Evolutionary conservation across 2,113 vertebrate species (phyloP), one percentile per base, ranked within the genome.

Genomic region (Nycticorax nycticorax): DNA sequence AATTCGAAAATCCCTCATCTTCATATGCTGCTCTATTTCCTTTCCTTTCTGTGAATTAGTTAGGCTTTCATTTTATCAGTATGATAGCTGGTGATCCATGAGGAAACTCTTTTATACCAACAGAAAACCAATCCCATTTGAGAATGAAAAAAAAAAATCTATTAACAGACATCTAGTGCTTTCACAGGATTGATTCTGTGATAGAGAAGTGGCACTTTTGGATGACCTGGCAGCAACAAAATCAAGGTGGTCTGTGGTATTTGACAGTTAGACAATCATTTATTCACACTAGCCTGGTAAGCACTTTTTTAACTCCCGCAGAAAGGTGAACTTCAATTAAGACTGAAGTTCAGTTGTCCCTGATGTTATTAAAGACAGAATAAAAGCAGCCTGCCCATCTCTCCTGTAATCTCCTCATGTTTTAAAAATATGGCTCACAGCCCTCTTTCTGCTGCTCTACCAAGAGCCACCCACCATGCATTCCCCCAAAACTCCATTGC

Each of bases 221-320:
- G 81, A 92, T 93, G 85, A 89, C 90, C 91, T 71, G 74, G 90
- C 75, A 89, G 93, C 72, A 92, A 78, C 39, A 92, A 88, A 95
- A 93, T 94, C 83, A 88, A 96, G 73, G 74, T 85, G 88, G 81
- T 50, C 81, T 76, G 79, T 84, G 66, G 75, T 63, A 33, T 85
- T 56, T 95, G 93, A 94, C 95, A 97, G 92, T 76, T 89, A 91
- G 85, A 93, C 82, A 91, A 96, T 97, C 92, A 94, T 81, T 96
- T 92, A 91, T 86, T 93, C 93, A 94, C 85, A 96, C 50, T 41
- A 74, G 60, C 41, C 82, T 90, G 48, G 33, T 52, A 96, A 96
- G 89, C 37, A 72, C 35, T 77, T 91, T 83, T 75, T 26, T 8
- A 96, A 86, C 67, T 78, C 57, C 85, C 62, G 45, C 55, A 89